These are phyloP conservation scores for Montipora efflorescens DNA, from an alignment of 64 coral and sea anemone genomes.

Conservation along the genomic window DNA sequence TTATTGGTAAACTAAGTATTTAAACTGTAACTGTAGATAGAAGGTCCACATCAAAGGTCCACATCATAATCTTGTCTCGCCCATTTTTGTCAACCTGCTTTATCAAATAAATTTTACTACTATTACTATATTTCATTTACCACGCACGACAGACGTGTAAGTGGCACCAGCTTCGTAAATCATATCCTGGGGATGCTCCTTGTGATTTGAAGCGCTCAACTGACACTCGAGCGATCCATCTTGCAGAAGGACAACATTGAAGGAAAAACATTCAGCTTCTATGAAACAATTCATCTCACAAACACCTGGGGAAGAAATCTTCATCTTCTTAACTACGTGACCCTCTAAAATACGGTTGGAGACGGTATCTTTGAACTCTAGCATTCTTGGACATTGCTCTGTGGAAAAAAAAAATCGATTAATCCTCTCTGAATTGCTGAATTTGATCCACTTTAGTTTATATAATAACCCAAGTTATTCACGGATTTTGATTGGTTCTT, in stretches of 20 bases:
- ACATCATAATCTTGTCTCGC: no score
- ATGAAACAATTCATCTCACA: slow-evolving; percentile 24
- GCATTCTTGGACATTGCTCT: background rate
- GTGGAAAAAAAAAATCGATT: background rate
- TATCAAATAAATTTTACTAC: no score
- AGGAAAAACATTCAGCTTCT: slow-evolving; percentile 33
- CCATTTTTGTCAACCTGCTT: no score
- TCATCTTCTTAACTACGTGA: background rate
- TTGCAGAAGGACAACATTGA: background rate
- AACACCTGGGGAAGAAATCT: background rate
- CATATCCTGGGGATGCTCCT: slow-evolving; percentile 2
- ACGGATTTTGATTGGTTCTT: no score
- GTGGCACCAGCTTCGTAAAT: background rate
- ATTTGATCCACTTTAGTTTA: background rate
- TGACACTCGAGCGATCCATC: slow-evolving; percentile 4
- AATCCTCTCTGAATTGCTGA: background rate
- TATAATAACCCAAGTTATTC: no score
- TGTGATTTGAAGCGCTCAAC: slow-evolving; percentile 48
- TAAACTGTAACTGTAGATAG: no score
- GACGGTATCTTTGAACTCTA: background rate
- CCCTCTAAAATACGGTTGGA: background rate
- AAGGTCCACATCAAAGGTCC: no score
- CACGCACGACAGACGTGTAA: slow-evolving; percentile 3
- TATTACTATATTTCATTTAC: no score
- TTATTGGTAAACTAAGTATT: no score